Percentiles rank a stretch among this genome's conserved stretches.
phyloP scores from a whole-genome alignment of 1,140 invertebrate species.

The Wiebesia pumilae region DNA sequence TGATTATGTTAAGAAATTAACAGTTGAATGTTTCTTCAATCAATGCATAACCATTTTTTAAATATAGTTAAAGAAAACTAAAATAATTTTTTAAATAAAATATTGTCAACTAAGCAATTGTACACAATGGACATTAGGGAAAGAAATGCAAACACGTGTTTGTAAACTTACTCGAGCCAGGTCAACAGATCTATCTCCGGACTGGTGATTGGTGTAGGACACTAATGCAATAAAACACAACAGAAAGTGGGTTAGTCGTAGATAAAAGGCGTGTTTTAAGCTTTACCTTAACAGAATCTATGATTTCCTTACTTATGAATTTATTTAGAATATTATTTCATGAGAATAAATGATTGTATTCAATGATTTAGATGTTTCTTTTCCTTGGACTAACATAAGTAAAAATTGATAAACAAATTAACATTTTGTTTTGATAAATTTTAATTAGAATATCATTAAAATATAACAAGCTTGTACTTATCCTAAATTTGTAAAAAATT shows the following conservation, averaged over 20 bases:
- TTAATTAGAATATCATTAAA: too few relatives aligned
- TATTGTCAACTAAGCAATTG: slow-evolving; percentile 50
- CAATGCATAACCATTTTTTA: not conserved
- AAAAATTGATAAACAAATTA: too few relatives aligned
- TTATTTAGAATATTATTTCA: not conserved
- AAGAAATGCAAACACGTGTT: slow-evolving; percentile 63
- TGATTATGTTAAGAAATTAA: too few relatives aligned
- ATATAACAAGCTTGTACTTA: too few relatives aligned
- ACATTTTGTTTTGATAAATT: too few relatives aligned
- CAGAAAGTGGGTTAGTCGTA: slow-evolving; percentile 69
- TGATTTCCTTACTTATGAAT: not conserved
- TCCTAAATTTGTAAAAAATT: too few relatives aligned
- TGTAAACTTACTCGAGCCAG: slow-evolving; percentile 86
- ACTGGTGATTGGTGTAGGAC: slow-evolving; percentile 87
- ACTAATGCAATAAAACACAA: slow-evolving; percentile 78
- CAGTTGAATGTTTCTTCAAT: not conserved
- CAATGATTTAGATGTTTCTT: too few relatives aligned
- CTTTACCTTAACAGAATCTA: slow-evolving; percentile 41
- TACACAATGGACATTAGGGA: slow-evolving; percentile 58
- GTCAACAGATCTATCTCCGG: slow-evolving; percentile 90
- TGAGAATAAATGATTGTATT: not conserved
- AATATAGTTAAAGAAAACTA: not conserved
- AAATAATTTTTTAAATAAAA: slow-evolving; percentile 38
- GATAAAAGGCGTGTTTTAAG: slow-evolving; percentile 29
- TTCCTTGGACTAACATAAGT: too few relatives aligned